Evolutionary conservation across 2,888 invertebrate genomes (phyloP).

Genomic region (Junonia oenone): DNA sequence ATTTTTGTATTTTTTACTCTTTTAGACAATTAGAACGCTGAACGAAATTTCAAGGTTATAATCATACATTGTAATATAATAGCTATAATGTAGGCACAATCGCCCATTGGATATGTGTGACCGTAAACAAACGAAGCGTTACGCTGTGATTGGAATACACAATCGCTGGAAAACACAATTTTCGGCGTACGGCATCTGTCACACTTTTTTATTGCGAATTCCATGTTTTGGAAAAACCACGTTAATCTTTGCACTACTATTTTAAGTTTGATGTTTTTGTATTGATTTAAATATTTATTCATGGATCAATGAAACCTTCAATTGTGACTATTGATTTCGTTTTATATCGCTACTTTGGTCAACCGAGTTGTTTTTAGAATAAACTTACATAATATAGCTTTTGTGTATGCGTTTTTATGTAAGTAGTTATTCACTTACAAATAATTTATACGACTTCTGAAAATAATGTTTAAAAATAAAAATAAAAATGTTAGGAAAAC

Average conservation of each 20-base stretch:
- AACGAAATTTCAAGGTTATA: slow-evolving; percentile 19
- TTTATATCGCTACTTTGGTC: too few species aligned
- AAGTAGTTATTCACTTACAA: too few species aligned
- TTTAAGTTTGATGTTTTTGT: too few species aligned
- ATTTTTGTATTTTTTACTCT: slow-evolving; percentile 39
- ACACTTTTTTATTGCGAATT: slow-evolving; percentile 39
- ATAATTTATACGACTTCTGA: too few species aligned
- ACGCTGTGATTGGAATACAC: slow-evolving; percentile 50
- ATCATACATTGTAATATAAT: slow-evolving; percentile 18
- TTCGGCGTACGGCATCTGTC: slow-evolving; percentile 35
- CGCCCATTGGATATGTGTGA: slow-evolving; percentile 29
- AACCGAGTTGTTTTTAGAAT: too few species aligned
- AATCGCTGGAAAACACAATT: slow-evolving; percentile 61
- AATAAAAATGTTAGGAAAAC: too few species aligned
- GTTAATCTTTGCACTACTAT: not conserved
- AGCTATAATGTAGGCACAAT: not conserved
- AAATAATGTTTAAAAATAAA: too few species aligned
- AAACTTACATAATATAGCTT: too few species aligned
- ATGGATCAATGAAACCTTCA: too few species aligned
- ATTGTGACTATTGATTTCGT: too few species aligned
- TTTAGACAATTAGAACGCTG: slow-evolving; percentile 22
- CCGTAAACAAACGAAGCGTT: slow-evolving; percentile 46
- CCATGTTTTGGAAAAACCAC: slow-evolving; percentile 21
- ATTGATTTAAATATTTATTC: too few species aligned
- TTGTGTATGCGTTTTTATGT: too few species aligned